Base-by-base conservation (phyloP, 2,113 vertebrate species). In the Thermophis baileyi region DNA sequence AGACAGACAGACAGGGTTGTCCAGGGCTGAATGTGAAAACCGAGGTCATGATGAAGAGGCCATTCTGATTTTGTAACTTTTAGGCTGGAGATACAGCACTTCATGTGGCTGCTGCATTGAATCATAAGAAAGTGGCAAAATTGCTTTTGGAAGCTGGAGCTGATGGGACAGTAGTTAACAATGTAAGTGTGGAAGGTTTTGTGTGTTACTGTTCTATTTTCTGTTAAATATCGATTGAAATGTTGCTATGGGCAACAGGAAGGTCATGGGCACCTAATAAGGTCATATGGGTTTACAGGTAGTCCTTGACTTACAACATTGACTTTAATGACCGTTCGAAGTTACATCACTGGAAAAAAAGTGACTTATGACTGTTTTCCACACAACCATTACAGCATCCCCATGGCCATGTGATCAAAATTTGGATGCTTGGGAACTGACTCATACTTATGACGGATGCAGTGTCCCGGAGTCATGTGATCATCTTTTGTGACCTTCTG, bases 81-180 rank as follows among this genome's bases (percentile, higher is more conserved):
- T 95, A 99, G 99, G 98, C 97, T 47, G 99, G 99, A 49, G 99
- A 99, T 92, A 99, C 99, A 0, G 98, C 99, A 0, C 98, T 99
- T 55, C 99, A 99, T 22, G 96, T 99, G 3, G 99, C 99, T 74
- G 98, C 99, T 93, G 97, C 98, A 74, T 98, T 99, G 35, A 99
- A 99, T 95, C 99, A 99, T 96, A 99, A 98, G 97, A 99, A 99
- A 96, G 98, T 98, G 18, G 98, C 98, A 9, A 98, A 98, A 95
- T 97, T 99, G 92, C 96, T 99, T 94, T 97, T 99, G 97, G 99
- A 99, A 97, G 98, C 98, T 3, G 99, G 99, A 24, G 98, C 99
- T 46, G 99, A 99, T 92, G 96, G 97, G 40, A 97, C 97, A 0
- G 91, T 98, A 93, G 97, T 98, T 92, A 99, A 99, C 96, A 98